phyloP scores from a whole-genome alignment of 2,888 invertebrate species.

The Saturnia japonica region DNA sequence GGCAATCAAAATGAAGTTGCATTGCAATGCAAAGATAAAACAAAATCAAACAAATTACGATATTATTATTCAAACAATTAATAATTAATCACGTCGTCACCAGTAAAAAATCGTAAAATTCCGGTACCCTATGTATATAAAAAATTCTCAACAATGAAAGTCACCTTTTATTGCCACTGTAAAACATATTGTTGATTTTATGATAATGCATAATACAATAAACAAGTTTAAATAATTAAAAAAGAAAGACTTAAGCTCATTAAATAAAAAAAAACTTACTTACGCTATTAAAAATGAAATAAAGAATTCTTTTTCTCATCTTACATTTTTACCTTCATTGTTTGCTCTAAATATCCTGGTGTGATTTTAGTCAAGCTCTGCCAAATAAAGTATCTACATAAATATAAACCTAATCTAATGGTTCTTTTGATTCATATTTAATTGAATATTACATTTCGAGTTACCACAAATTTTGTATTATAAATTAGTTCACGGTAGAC shows the following conservation, averaged over 20 bases:
- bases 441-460: neutral
- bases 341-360: too few species aligned
- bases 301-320: neutral
- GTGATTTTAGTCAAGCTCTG: too few species aligned
- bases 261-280: neutral
- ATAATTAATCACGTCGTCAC: neutral
- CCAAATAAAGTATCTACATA: too few species aligned
- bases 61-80: neutral
- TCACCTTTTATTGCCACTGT: neutral
- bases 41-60: too few species aligned
- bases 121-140: neutral
- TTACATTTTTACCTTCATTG: neutral
- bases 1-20: too few species aligned
- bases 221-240: neutral
- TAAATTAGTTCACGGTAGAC: neutral
- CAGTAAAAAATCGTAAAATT: neutral
- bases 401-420: too few species aligned
- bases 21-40: too few species aligned
- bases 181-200: slow-evolving; percentile 16
- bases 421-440: too few species aligned
- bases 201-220: slow-evolving; percentile 6
- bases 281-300: neutral
- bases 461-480: neutral
- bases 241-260: too few species aligned
- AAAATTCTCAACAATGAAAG: neutral